Conservation (phyloP, 2,888 invertebrate species). For the Eupithecia inturbata region DNA sequence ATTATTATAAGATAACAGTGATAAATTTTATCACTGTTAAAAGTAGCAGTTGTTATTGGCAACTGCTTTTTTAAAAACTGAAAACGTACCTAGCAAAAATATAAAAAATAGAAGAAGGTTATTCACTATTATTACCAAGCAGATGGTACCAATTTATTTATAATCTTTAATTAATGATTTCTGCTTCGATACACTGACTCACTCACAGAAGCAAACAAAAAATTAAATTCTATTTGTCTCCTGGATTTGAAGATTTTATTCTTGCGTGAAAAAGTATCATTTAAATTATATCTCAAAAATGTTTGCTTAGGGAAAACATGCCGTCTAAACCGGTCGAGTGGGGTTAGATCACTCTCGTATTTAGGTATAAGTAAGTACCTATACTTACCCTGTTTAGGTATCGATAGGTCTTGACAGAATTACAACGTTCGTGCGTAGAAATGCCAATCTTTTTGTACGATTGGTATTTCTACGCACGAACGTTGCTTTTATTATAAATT, state of each 20-base stretch:
- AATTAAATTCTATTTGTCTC: neutral
- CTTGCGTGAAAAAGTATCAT: constrained; percentile 45
- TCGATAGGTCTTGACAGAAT: constrained; percentile 13
- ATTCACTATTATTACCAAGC: too few relatives aligned
- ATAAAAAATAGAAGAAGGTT: too few relatives aligned
- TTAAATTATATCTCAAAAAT: constrained; percentile 41
- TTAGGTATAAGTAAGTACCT: constrained; percentile 23
- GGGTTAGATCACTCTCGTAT: constrained; percentile 37
- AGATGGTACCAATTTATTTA: neutral
- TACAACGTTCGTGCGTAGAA: too few relatives aligned
- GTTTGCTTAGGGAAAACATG: constrained; percentile 43
- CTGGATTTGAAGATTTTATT: constrained; percentile 14
- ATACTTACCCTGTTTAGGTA: constrained; percentile 24
- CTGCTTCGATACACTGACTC: neutral
- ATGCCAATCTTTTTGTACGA: neutral
- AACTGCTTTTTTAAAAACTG: neutral
- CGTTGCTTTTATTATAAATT: too few relatives aligned
- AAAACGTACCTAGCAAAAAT: too few relatives aligned
- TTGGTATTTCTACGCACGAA: too few relatives aligned
- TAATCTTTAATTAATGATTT: neutral
- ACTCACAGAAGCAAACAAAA: constrained; percentile 18
- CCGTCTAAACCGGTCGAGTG: constrained; percentile 37
- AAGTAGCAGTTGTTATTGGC: neutral
- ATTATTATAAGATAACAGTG: too few relatives aligned
- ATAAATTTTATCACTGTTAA: neutral